Evolutionary conservation across 1,140 invertebrate genomes (phyloP), one percentile per base, ranked within the genome.

Genomic region (Stenopsyche tienmushanensis): DNA sequence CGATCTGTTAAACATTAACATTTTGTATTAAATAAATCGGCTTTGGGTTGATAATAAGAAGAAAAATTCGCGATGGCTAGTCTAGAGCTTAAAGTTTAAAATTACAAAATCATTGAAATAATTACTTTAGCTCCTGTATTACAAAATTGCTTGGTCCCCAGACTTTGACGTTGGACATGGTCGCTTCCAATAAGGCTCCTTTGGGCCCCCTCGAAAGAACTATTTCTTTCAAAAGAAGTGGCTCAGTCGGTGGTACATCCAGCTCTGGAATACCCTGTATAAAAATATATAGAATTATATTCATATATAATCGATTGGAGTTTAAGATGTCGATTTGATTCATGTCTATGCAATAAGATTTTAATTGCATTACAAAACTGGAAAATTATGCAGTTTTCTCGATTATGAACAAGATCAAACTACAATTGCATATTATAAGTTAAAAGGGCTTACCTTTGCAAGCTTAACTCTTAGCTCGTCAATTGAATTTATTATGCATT

Each of bases 171-270:
- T 86, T 80, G 21, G 84, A 86, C 17, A 86, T 79, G 42, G 84
- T 84, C 1, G 86, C 77, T 3, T 85, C 85, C n/a, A 87, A 75
- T 42, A 83, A 82, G 17, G 83, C 84, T 3, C 83, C 83, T 49
- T 79, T 75, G 0, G 85, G 83, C 9, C 84, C 85, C n/a, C 83
- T 74, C 0, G 80, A 74, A 25, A 86, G 70, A 0, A 80, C 79
- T 15, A 87, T 82, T 65, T 86, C 82, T 3, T 86, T 83, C 17
- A 89, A 72, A 24, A 76, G 73, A 10, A 89, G 73, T 0, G 87
- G 87, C 64, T 90, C 88, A 2, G 88, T 82, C 0, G 83, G 73
- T 0, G 87, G 87, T 9, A 88, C 85, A 0, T 85, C 81, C n/a
- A 89, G 72, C 73, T 89, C 87, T 0, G 84, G 83, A 59, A 88